phyloP scores from a whole-genome alignment of 1,140 invertebrate genomes.

The Psilanteris sp. region DNA sequence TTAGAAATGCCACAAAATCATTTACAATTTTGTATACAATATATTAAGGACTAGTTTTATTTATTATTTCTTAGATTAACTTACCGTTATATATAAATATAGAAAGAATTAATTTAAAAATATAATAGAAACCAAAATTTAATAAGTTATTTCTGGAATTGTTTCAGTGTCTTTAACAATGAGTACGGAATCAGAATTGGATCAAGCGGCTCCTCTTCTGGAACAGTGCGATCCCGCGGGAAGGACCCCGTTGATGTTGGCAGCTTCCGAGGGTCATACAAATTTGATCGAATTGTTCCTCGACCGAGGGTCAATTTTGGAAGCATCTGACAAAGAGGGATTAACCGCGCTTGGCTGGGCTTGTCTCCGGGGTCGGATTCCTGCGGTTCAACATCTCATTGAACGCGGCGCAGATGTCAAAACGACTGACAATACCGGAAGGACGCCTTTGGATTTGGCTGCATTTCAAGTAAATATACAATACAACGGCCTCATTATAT shows the following conservation, averaged over 20 bases:
- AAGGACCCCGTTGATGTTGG: slow-evolving; percentile 91
- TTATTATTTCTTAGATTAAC: too few species aligned
- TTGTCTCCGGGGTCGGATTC: slow-evolving; percentile 90
- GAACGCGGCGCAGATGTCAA: slow-evolving; percentile 91
- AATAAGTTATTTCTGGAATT: slow-evolving; percentile 13
- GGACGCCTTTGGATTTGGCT: slow-evolving; percentile 94
- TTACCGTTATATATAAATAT: too few species aligned
- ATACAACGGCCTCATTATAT: slow-evolving; percentile 9
- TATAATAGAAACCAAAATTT: not conserved
- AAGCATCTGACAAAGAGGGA: slow-evolving; percentile 91
- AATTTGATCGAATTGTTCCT: slow-evolving; percentile 93
- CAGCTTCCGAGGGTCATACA: slow-evolving; percentile 94
- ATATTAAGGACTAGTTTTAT: too few species aligned
- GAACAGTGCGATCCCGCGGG: slow-evolving; percentile 85
- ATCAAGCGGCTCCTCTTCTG: slow-evolving; percentile 81
- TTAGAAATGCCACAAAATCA: too few species aligned
- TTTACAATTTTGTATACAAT: too few species aligned
- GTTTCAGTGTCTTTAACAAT: slow-evolving; percentile 75
- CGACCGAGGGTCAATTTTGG: slow-evolving; percentile 89
- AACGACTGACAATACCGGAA: slow-evolving; percentile 89
- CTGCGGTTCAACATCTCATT: slow-evolving; percentile 88
- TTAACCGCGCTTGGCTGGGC: slow-evolving; percentile 95
- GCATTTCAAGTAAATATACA: slow-evolving; percentile 87
- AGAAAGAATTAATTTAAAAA: too few species aligned
- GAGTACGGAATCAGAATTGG: slow-evolving; percentile 81